Percentiles rank a stretch among this genome's conserved stretches.
These are phyloP conservation scores for Cotesia congregata DNA, from an alignment of 2,888 invertebrate species.

Conservation along the genomic window DNA sequence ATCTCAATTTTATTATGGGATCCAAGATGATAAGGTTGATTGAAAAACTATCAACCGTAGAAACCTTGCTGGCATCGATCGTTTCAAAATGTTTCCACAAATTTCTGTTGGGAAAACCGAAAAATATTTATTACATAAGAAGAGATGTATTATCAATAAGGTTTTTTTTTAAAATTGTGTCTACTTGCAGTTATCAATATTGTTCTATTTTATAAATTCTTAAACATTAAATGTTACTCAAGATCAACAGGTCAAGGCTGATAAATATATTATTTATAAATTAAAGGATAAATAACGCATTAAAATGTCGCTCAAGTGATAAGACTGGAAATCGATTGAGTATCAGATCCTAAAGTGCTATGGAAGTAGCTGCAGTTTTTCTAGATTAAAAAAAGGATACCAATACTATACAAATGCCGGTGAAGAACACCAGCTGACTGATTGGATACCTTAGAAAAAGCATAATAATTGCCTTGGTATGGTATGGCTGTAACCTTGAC, in stretches of 20 bases:
- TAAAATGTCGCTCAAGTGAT: neutral
- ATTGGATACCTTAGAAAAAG: slow-evolving; percentile 34
- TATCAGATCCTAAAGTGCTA: neutral
- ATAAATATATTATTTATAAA: neutral
- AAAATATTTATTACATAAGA: no score
- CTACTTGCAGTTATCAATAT: neutral
- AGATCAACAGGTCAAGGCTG: neutral
- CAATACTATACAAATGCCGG: neutral
- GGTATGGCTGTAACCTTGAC: slow-evolving; percentile 61
- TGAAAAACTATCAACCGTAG: no score
- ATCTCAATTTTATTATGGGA: no score
- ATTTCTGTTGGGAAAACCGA: no score
- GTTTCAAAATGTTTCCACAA: no score
- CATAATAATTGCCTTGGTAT: slow-evolving; percentile 23
- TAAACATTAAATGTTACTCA: neutral
- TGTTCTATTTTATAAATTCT: neutral
- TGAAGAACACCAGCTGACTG: neutral
- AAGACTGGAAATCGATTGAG: neutral
- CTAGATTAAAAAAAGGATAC: neutral
- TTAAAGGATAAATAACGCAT: neutral
- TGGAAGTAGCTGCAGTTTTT: neutral
- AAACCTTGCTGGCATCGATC: no score
- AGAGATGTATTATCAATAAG: no score
- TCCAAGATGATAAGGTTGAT: no score
- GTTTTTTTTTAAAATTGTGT: neutral